Conservation (phyloP, 2,113 vertebrate genomes). For the Eulemur macaco region DNA sequence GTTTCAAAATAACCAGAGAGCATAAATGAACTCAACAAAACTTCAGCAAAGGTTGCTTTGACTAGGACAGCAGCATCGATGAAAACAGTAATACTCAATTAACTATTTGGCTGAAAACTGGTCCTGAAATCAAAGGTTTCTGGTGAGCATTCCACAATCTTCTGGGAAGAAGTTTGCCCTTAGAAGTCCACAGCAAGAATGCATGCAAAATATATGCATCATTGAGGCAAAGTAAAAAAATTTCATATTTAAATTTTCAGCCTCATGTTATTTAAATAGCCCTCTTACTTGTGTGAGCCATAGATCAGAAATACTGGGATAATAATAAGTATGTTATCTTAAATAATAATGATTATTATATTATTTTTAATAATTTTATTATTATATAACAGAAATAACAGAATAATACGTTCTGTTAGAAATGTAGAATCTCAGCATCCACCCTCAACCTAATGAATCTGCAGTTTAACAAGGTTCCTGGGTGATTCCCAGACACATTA, state of each 20-base stretch:
- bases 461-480: background rate
- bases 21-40: background rate
- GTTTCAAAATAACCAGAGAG: constrained; percentile 6
- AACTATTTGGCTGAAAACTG: background rate
- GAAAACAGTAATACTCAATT: background rate
- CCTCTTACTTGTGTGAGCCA: background rate
- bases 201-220: constrained; percentile 1
- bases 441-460: background rate
- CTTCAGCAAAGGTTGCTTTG: background rate
- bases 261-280: background rate
- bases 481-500: background rate
- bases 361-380: background rate
- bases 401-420: background rate
- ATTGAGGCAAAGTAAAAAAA: background rate
- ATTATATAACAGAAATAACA: background rate
- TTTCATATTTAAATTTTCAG: background rate
- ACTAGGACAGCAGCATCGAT: background rate
- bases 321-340: background rate
- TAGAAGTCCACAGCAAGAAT: constrained; percentile 41
- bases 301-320: background rate
- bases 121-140: constrained; percentile 26
- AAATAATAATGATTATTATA: background rate
- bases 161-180: constrained; percentile 50
- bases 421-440: background rate
- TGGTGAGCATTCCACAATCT: background rate